A percentile compares a stretch with the other conserved stretches of the same genome.
Evolutionary conservation across 1,140 invertebrate genomes (phyloP).

Genomic region (Hyposmocoma kahamanoa): DNA sequence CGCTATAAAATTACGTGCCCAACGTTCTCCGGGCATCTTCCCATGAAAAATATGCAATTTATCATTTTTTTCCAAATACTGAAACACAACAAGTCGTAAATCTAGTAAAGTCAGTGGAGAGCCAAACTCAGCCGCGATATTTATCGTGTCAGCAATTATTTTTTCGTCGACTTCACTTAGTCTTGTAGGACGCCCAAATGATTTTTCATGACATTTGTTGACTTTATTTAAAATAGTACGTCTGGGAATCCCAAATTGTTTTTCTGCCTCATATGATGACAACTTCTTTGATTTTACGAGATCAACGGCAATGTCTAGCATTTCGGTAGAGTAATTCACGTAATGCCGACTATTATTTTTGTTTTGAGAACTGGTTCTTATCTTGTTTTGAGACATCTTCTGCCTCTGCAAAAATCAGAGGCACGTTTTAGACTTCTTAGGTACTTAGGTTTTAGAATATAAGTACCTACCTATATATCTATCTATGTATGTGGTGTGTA

Average conservation of each 20-base stretch:
- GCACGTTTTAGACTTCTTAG: too few relatives aligned
- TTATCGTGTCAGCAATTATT: constrained; percentile 5
- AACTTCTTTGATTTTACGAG: constrained; percentile 7
- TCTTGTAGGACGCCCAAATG: constrained; percentile 8
- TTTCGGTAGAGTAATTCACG: constrained; percentile 11
- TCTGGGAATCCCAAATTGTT: constrained; percentile 16
- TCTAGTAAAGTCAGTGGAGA: constrained; percentile 10
- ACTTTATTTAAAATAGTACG: constrained; percentile 16
- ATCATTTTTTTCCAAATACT: constrained; percentile 2
- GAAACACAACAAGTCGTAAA: constrained; percentile 7
- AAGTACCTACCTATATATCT: constrained; percentile 1
- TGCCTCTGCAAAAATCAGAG: too few relatives aligned
- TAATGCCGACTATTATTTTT: constrained; percentile 2
- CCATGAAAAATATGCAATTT: not conserved
- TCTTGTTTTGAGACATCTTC: too few relatives aligned
- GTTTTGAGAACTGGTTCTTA: too few relatives aligned
- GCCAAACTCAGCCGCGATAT: constrained; percentile 11
- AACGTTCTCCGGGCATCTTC: not conserved
- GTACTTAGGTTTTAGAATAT: too few relatives aligned
- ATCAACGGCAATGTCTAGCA: constrained; percentile 9
- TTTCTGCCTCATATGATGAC: constrained; percentile 13
- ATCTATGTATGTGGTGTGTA: not conserved
- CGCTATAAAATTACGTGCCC: not conserved
- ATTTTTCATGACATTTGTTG: constrained; percentile 6
- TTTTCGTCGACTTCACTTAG: constrained; percentile 5